Evolutionary conservation across 2,888 invertebrate genomes (phyloP), one percentile per base, ranked within the genome.

Genomic region (Hirtodrosophila trivittata): DNA sequence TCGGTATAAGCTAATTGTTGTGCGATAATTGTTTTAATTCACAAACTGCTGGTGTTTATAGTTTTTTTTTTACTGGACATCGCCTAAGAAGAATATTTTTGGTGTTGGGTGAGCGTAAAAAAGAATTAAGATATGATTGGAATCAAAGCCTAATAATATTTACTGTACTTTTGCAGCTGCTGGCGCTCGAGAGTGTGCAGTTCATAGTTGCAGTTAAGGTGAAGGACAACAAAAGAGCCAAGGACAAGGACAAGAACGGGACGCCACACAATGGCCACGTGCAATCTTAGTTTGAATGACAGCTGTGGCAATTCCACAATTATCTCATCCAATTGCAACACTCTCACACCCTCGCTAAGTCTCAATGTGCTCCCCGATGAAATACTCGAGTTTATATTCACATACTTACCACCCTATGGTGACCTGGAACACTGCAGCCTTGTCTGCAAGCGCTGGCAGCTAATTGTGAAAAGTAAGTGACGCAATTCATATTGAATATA

Each of bases 381-480:
- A 92, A 94, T 98, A 56, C 91, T 98, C 77, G 98, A 98, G 91
- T 97, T 96, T 89, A 97, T 98, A 89, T 92, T 98, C 71, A 94
- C 95, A 75, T 93, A 97, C 88, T 91, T 98, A 73, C 96, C 97
- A 54, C 98, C 98, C 0, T 98, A 98, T 88, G 94, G 94, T 89
- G 97, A 98, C 92, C 92, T 98, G 75, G 94, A 97, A 90, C 93
- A 94, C 88, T 97, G 97, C 89, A 95, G 94, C 92, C 91, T 94
- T 66, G 98, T 98, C 33, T 97, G 95, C 84, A 95, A 95, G 89
- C 93, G 96, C 88, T 98, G 98, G 98, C 93, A 94, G 89, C 92
- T 92, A 82, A 94, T 96, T 86, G 95, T 96, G 51, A 93, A 94
- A 92, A 97, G 98, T 97, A 92, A 92, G 94, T 26, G 4, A 0